Evolutionary conservation across 2,888 invertebrate species (phyloP).

Genomic region (Saturnia japonica): DNA sequence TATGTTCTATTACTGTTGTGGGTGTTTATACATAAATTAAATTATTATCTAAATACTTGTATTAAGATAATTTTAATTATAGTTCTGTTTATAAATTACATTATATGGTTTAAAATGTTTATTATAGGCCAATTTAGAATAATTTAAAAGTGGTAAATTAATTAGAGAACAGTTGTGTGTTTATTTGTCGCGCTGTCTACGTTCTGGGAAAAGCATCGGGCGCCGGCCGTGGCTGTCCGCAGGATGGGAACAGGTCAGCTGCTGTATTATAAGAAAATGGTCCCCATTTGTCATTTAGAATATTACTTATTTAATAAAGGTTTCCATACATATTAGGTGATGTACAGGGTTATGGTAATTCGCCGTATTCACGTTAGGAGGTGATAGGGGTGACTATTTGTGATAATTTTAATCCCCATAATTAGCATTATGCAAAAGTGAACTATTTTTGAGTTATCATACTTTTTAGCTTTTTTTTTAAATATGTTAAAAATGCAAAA

Average conservation of each 20-base stretch:
- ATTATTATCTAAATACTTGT: not conserved
- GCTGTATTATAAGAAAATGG: not conserved
- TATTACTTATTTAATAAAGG: not conserved
- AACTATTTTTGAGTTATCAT: no score
- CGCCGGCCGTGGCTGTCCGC: conserved; percentile 82
- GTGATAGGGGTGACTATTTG: no score
- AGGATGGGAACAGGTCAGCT: conserved; percentile 88
- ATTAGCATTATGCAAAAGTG: no score
- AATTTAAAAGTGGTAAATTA: conserved; percentile 19
- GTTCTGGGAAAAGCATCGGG: conserved; percentile 84
- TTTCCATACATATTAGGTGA: no score
- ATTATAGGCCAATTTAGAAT: not conserved
- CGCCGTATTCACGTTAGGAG: no score
- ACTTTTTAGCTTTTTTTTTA: no score
- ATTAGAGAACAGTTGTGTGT: conserved; percentile 21
- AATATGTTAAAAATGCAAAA: no score
- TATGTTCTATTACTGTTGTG: conserved; percentile 24
- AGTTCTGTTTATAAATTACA: not conserved
- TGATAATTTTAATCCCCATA: no score
- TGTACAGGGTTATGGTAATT: no score
- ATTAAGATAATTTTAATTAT: not conserved
- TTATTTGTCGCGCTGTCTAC: conserved; percentile 73
- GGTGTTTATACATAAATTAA: not conserved
- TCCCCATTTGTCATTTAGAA: not conserved
- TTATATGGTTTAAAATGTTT: not conserved